Evolutionary conservation across 2,113 vertebrate genomes (phyloP).

Genomic region (Helogale parvula): DNA sequence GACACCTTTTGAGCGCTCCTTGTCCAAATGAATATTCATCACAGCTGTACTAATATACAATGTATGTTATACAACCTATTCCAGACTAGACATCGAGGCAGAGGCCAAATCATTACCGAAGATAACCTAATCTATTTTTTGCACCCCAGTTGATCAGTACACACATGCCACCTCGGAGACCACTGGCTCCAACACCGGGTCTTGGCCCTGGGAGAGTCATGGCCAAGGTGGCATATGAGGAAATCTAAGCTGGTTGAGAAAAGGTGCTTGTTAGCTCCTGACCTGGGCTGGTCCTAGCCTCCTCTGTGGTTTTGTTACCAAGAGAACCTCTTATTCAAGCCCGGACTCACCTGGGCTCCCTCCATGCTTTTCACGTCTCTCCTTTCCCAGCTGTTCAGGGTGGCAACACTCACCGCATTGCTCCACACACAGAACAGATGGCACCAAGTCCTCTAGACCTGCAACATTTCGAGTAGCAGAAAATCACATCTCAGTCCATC

Average conservation of each 20-base stretch:
- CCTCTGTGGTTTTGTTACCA: constrained; percentile 1
- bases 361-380: background rate
- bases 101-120: background rate
- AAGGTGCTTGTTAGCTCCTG: background rate
- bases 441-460: background rate
- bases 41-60: background rate
- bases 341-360: constrained; percentile 12
- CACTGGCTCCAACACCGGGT: background rate
- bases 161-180: background rate
- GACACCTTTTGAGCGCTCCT: background rate
- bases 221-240: background rate
- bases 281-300: background rate
- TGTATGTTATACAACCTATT: background rate
- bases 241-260: background rate
- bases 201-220: background rate
- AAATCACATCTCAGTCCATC: constrained; percentile 23
- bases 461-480: constrained; percentile 45
- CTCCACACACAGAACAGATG: background rate
- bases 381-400: constrained; percentile 41
- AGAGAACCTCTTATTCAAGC: constrained; percentile 46
- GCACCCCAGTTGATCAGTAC: background rate
- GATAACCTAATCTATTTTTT: background rate
- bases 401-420: background rate
- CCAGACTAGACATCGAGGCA: background rate
- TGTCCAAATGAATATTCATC: constrained; percentile 3